These are phyloP conservation scores for Cataglyphis cursor DNA, from an alignment of 2,888 invertebrate genomes.

Conservation along the genomic window DNA sequence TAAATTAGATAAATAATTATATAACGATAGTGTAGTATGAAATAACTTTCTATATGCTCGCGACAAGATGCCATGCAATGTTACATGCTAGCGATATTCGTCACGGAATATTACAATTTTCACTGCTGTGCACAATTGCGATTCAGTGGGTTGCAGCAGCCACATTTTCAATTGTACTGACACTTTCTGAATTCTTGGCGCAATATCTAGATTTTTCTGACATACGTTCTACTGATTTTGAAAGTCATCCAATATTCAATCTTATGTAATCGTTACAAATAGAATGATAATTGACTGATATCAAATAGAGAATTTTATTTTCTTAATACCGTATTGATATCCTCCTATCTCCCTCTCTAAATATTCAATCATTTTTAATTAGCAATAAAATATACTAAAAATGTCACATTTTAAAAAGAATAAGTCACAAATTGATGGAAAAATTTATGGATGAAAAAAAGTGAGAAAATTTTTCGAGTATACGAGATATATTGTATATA, in stretches of 20 bases:
- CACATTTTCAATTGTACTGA: constrained; percentile 48
- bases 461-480: constrained; percentile 1
- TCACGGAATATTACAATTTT: constrained; percentile 50
- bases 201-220: constrained; percentile 27
- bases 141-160: constrained; percentile 44
- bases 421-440: neutral
- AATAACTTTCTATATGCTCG: constrained; percentile 14
- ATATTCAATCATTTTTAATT: neutral
- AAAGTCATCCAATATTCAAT: neutral
- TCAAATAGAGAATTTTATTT: constrained; percentile 14
- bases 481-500: neutral
- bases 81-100: constrained; percentile 25
- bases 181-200: constrained; percentile 33
- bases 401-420: neutral
- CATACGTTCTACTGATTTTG: neutral
- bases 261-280: constrained; percentile 16
- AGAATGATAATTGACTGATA: neutral
- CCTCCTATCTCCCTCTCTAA: neutral
- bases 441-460: constrained; percentile 20
- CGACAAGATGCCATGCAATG: constrained; percentile 22
- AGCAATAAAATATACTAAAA: neutral
- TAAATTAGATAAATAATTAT: constrained; percentile 14
- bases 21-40: constrained; percentile 8
- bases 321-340: neutral
- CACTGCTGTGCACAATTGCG: constrained; percentile 41